phyloP scores from a whole-genome alignment of 2,797 vertebrate species.

The Rhabdomys pumilio region DNA sequence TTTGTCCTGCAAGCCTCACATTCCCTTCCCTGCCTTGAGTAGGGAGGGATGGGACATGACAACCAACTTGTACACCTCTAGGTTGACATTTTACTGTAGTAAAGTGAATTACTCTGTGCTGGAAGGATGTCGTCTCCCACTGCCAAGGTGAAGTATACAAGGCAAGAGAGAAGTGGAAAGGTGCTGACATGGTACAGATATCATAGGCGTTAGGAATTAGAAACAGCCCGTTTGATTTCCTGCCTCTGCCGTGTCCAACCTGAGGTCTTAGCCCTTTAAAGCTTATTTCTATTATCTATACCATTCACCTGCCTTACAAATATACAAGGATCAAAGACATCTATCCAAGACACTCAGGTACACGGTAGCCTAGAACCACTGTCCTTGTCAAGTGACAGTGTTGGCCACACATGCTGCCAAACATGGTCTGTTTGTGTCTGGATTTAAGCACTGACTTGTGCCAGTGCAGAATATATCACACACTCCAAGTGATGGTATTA shows the following conservation, averaged over 20 bases:
- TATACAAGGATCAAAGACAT: not conserved
- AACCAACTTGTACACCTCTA: not conserved
- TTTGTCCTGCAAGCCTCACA: not conserved
- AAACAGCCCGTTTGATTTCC: not conserved
- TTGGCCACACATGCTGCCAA: not conserved
- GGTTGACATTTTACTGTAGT: not conserved
- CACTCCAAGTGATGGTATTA: not conserved
- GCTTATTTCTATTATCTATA: not conserved
- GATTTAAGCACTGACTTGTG: not conserved
- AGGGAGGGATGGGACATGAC: not conserved
- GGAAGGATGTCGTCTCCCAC: not conserved
- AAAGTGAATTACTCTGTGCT: not conserved
- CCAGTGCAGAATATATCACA: not conserved
- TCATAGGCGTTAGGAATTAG: too few relatives aligned
- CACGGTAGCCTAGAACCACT: not conserved
- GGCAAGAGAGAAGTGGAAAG: not conserved
- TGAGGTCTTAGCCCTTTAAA: not conserved
- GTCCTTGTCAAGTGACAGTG: not conserved
- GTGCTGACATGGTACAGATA: fast-evolving
- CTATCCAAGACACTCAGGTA: not conserved
- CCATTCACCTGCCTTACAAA: not conserved
- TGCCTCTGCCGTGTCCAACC: not conserved
- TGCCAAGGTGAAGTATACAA: not conserved
- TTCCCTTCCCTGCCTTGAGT: not conserved
- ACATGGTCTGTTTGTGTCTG: not conserved